phyloP scores from a whole-genome alignment of 2,888 invertebrate species.

The Campaea margaritaria region DNA sequence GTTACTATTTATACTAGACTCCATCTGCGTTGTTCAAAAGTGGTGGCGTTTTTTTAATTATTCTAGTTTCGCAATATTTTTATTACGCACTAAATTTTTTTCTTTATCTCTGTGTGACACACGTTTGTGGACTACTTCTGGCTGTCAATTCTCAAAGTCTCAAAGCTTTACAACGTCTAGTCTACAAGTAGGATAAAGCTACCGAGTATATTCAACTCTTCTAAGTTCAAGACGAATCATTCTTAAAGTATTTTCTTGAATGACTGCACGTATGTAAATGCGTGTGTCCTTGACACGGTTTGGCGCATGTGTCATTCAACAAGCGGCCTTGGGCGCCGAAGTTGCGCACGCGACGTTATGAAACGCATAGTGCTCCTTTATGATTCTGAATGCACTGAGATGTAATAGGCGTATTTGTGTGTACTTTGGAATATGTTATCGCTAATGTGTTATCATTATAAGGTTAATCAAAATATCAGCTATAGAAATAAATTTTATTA shows the following conservation, averaged over 20 bases:
- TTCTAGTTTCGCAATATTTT: no score
- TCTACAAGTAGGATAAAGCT: background rate
- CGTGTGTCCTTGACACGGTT: conserved; percentile 38
- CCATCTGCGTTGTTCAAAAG: no score
- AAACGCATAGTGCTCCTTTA: conserved; percentile 28
- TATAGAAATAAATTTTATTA: no score
- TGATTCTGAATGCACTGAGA: conserved; percentile 16
- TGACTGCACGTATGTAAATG: conserved; percentile 23
- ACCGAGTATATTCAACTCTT: background rate
- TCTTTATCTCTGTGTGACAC: no score
- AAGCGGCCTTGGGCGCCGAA: conserved; percentile 49
- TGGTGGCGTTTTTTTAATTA: no score
- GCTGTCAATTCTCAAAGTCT: no score
- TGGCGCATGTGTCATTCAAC: conserved; percentile 45
- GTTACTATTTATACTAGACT: no score
- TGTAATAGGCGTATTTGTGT: background rate
- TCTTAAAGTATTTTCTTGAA: conserved; percentile 13
- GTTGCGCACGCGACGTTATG: conserved; percentile 36
- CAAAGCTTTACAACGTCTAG: background rate
- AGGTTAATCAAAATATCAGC: no score
- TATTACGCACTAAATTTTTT: no score
- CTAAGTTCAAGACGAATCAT: conserved; percentile 10
- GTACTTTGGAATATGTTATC: background rate
- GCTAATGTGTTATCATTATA: no score
- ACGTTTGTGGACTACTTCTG: no score